phyloP scores from a whole-genome alignment of 2,113 vertebrate genomes.

The Bubo bubo region DNA sequence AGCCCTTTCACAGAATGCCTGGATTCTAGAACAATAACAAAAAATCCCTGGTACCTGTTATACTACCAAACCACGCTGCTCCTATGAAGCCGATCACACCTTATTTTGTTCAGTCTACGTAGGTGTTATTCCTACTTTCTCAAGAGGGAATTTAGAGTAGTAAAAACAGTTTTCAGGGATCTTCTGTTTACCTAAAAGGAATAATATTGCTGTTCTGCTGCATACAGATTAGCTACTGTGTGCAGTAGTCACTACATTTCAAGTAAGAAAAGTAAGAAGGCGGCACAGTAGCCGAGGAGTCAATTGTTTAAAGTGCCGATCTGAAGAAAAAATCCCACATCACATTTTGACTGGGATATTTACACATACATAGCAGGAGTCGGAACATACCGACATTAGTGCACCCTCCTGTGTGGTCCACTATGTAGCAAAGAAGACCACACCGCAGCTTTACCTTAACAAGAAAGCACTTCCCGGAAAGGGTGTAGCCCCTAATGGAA shows the following conservation, averaged over 20 bases:
- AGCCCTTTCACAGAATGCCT: slow-evolving; percentile 72
- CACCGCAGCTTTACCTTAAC: not conserved
- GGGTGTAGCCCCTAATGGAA: slow-evolving; percentile 15
- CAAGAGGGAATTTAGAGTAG: slow-evolving; percentile 33
- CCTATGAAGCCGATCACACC: not conserved
- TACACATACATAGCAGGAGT: not conserved
- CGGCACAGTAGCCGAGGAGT: not conserved
- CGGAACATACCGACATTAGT: not conserved
- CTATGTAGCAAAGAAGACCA: not conserved
- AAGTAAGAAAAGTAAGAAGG: not conserved
- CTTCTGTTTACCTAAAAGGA: not conserved
- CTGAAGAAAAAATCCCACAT: not conserved
- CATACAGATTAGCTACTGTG: not conserved
- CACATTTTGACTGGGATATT: not conserved
- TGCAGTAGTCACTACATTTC: not conserved
- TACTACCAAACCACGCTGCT: not conserved
- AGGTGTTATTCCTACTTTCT: slow-evolving; percentile 8
- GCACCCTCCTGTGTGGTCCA: not conserved
- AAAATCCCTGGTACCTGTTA: slow-evolving; percentile 19
- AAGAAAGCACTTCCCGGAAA: slow-evolving; percentile 11
- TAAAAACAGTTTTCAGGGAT: not conserved
- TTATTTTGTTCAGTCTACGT: not conserved
- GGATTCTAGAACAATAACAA: slow-evolving; percentile 60
- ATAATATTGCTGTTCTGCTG: not conserved
- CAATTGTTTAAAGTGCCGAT: not conserved